Conservation (phyloP, 2,888 invertebrate species). For the Belgica antarctica region DNA sequence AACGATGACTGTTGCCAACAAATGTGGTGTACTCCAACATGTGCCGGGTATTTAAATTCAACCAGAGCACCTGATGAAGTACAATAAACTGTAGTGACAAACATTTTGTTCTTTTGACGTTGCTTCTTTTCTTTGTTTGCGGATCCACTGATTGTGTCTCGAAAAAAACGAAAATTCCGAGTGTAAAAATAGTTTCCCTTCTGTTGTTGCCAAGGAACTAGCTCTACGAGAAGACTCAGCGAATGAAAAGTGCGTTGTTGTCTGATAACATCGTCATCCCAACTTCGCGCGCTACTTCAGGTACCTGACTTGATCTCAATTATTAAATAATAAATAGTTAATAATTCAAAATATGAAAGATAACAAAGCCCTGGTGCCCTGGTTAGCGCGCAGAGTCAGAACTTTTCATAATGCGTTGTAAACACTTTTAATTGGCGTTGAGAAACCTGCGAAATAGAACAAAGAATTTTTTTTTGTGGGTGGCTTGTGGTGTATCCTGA, state of each 20-base stretch:
- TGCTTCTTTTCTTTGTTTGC: neutral
- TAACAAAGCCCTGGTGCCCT: slow-evolving; percentile 76
- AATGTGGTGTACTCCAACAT: slow-evolving; percentile 98
- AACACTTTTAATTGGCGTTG: neutral
- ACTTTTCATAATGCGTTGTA: slow-evolving; percentile 46
- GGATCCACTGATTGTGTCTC: neutral
- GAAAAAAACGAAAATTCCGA: too few relatives aligned
- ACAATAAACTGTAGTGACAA: slow-evolving; percentile 96
- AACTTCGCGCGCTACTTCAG: slow-evolving; percentile 90
- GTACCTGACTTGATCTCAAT: slow-evolving; percentile 80
- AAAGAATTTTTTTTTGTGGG: too few relatives aligned
- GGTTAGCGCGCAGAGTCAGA: slow-evolving; percentile 80
- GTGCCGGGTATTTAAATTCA: slow-evolving; percentile 82
- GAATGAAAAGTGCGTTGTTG: neutral
- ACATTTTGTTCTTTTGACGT: slow-evolving; percentile 46
- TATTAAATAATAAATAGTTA: slow-evolving; percentile 43
- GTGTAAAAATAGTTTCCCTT: too few relatives aligned
- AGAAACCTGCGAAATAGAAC: slow-evolving; percentile 5
- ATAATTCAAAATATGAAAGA: slow-evolving; percentile 49
- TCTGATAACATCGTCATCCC: slow-evolving; percentile 34
- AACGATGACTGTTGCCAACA: slow-evolving; percentile 60
- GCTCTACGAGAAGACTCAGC: neutral
- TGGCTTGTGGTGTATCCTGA: too few relatives aligned
- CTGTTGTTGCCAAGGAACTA: neutral
- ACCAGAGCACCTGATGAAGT: slow-evolving; percentile 99